Conservation (phyloP, 2,888 invertebrate genomes). For the Lissonota sp. region DNA sequence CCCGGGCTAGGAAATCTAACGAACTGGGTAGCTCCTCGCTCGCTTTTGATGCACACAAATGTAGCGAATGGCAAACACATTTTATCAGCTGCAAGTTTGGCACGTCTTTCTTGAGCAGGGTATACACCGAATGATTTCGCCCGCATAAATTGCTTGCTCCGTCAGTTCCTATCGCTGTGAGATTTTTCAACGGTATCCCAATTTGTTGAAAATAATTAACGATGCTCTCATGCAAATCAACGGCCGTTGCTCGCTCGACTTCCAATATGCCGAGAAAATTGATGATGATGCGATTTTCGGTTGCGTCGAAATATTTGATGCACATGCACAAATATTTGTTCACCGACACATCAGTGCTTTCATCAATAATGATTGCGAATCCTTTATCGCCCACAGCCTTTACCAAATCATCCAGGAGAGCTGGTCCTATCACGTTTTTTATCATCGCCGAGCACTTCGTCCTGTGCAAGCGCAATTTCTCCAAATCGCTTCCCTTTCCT, state of each 20-base stretch:
- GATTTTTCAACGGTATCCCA: slow-evolving; percentile 56
- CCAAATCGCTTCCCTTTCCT: slow-evolving; percentile 42
- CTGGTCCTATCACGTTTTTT: slow-evolving; percentile 59
- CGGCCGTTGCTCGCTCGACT: slow-evolving; percentile 37
- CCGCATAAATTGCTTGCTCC: slow-evolving; percentile 69
- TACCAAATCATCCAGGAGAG: slow-evolving; percentile 55
- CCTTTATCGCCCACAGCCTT: slow-evolving; percentile 55
- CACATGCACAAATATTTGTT: slow-evolving; percentile 62
- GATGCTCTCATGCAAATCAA: slow-evolving; percentile 11
- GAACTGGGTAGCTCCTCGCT: slow-evolving; percentile 57
- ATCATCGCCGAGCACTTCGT: slow-evolving; percentile 67
- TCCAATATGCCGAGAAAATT: slow-evolving; percentile 65
- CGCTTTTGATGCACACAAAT: slow-evolving; percentile 59
- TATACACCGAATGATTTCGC: slow-evolving; percentile 10
- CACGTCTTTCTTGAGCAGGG: slow-evolving; percentile 61
- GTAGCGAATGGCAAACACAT: slow-evolving; percentile 58
- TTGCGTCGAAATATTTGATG: slow-evolving; percentile 59
- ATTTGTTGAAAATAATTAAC: slow-evolving; percentile 21
- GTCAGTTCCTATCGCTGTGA: slow-evolving; percentile 68
- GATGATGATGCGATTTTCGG: slow-evolving; percentile 49
- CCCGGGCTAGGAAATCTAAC: slow-evolving; percentile 66
- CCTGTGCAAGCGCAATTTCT: slow-evolving; percentile 57
- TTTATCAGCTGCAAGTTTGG: slow-evolving; percentile 61
- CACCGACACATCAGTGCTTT: slow-evolving; percentile 65
- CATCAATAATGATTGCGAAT: slow-evolving; percentile 65